Base-by-base conservation (phyloP, 1,140 invertebrate species). In the Temnothorax longispinosus region DNA sequence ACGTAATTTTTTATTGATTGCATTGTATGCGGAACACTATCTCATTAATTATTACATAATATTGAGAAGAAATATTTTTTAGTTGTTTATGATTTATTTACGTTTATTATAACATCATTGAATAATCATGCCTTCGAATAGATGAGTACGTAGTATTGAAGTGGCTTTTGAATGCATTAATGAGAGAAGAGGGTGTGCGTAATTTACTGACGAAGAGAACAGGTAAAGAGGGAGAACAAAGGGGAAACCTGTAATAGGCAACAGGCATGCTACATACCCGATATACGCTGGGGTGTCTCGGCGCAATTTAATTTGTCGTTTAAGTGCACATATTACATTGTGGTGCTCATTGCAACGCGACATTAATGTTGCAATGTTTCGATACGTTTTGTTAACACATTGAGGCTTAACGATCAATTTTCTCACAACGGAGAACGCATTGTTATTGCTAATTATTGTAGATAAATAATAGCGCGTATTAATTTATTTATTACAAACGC, bases 201-300 rank as follows among this genome's bases (percentile, higher is more conserved):
- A 91, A 91, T 90, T 91, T 90, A 87, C 77, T 85, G 89, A 85
- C 75, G 87, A 75, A 78, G 75, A 89, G 85, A 84, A 89, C 78
- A 84, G 78, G 64, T 69, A 77, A 89, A 88, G 89, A 90, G 85
- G 90, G 90, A 91, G 90, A 80, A 91, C 76, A 89, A 90, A 91
- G 87, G 90, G 86, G 88, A 87, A 85, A 87, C 90, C 74, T 87
- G 89, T 91, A 91, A 91, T 90, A 91, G 89, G 77, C 85, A 86
- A 86, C 67, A 86, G 64, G 87, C 69, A 88, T 88, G 88, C 81
- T 90, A 90, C 82, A 80, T 82, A 80, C 44, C 75, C 71, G 78
- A 88, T 88, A 86, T 88, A 69, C 50, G 58, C 58, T 88, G 77
- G 82, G 89, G 82, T 90, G 64, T 86, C 87, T 77, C 85, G 47